Conservation (phyloP, 2,888 invertebrate genomes). For the Orchestes rusci region DNA sequence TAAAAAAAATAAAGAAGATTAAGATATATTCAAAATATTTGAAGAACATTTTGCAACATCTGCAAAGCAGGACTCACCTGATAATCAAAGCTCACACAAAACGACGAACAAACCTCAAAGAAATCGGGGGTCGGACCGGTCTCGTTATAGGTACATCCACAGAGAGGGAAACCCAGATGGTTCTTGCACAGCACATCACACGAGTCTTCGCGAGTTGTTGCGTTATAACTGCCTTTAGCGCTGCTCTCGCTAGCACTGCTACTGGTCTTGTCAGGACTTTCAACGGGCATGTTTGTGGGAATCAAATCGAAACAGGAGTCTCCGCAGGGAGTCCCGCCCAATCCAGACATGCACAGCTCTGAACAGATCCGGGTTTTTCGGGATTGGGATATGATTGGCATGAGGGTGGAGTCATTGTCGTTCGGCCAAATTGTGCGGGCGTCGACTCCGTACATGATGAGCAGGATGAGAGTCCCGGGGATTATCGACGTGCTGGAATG, state of each 20-base stretch:
- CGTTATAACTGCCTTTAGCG: constrained; percentile 23
- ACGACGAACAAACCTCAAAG: constrained; percentile 47
- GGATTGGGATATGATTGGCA: constrained; percentile 38
- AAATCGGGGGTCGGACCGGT: constrained; percentile 41
- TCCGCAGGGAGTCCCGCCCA: constrained; percentile 53
- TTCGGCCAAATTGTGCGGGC: constrained; percentile 14
- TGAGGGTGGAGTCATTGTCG: constrained; percentile 28
- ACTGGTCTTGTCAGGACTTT: constrained; percentile 12
- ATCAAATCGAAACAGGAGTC: constrained; percentile 47
- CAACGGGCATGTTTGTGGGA: constrained; percentile 44
- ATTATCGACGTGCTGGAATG: constrained; percentile 38
- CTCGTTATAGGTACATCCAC: constrained; percentile 41
- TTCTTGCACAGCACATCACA: constrained; percentile 56
- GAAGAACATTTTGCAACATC: too few relatives aligned
- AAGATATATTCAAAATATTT: too few relatives aligned
- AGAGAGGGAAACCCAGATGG: constrained; percentile 54
- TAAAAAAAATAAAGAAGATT: too few relatives aligned
- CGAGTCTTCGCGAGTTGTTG: constrained; percentile 47
- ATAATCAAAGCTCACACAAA: constrained; percentile 43
- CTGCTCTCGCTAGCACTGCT: neutral
- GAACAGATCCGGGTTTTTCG: constrained; percentile 42
- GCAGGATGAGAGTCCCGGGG: constrained; percentile 28
- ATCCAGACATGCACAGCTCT: constrained; percentile 41
- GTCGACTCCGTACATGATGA: constrained; percentile 18
- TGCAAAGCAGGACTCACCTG: too few relatives aligned